Base-by-base conservation (phyloP, 2,113 vertebrate species). In the Erpornis zantholeuca region DNA sequence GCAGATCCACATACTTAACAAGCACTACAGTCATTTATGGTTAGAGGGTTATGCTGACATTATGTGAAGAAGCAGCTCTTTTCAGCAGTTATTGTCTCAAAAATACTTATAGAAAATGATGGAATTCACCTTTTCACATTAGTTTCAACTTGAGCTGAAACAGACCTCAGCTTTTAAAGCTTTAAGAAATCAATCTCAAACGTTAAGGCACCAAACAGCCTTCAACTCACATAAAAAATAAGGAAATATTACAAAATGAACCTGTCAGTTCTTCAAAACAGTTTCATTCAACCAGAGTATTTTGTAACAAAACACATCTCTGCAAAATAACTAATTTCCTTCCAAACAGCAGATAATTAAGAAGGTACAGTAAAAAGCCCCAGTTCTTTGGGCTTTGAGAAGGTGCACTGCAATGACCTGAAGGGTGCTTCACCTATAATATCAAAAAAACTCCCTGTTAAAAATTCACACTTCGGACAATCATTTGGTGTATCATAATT, bases 371-470 rank as follows among this genome's bases (percentile, higher is more conserved):
- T 1, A 23, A 12, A n/a, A 75, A 44, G 47, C 4, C 0, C 0
- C 9, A 77, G 7, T 7, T 38, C 15, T 45, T 47, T 45, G 17
- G 8, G 4, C 12, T 77, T 45, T 47, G 22, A 70, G 6, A 21
- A 57, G 33, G 1, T 0, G 0, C 2, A 29, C 7, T 47, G 23
- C 9, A 59, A n/a, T 40, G 7, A 11, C 11, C 24, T 53, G 9
- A 40, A 7, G 0, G 2, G 1, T 0, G 0, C 18, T 56, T 72
- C 7, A 68, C 2, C 6, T 31, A 31, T 5, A 11, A 23, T 8
- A 75, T 66, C 15, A 76, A 33, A 66, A 6, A 6, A 61, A 64
- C 7, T 29, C 33, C 25, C 15, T 17, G 3, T 28, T 42, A 85
- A 89, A 61, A 87, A 95, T 57, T 47, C 66, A 92, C 76, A 78